Evolutionary conservation across 2,113 vertebrate genomes (phyloP).

Genomic region (Gavia stellata): DNA sequence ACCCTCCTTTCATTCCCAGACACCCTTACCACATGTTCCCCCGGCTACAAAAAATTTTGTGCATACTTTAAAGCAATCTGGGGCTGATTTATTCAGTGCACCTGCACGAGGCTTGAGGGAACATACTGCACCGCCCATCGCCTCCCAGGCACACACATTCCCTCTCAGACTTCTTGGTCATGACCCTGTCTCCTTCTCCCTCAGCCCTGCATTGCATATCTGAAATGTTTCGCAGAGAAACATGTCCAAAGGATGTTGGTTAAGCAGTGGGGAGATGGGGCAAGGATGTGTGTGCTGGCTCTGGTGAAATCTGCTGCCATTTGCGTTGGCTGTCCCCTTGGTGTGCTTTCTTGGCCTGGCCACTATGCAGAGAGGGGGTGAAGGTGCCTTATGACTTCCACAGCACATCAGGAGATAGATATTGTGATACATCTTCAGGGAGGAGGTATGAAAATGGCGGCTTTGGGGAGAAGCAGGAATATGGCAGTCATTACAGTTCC

Average conservation of each 20-base stretch:
- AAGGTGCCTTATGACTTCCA: not conserved
- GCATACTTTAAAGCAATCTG: constrained; percentile 31
- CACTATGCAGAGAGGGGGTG: not conserved
- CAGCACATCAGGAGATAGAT: not conserved
- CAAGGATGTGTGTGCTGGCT: fast-evolving
- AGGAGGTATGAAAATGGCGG: not conserved
- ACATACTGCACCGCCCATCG: not conserved
- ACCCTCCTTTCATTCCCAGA: not conserved
- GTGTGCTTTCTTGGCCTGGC: not conserved
- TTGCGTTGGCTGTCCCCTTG: not conserved
- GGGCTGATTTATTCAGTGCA: constrained; percentile 52
- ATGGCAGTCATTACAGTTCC: not conserved
- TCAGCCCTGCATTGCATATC: not conserved
- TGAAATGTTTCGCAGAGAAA: not conserved
- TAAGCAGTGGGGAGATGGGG: not conserved
- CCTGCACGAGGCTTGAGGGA: constrained; percentile 23
- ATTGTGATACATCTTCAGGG: not conserved
- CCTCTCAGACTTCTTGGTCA: constrained; percentile 28
- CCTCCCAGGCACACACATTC: not conserved
- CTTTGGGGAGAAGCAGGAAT: not conserved
- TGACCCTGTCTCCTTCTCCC: constrained; percentile 1
- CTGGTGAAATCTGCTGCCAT: not conserved
- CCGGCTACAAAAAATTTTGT: not conserved
- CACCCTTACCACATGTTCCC: not conserved
- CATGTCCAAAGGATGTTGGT: not conserved